Evolutionary conservation across 2,113 vertebrate species (phyloP).

Genomic region (Tricholaema leucomelas): DNA sequence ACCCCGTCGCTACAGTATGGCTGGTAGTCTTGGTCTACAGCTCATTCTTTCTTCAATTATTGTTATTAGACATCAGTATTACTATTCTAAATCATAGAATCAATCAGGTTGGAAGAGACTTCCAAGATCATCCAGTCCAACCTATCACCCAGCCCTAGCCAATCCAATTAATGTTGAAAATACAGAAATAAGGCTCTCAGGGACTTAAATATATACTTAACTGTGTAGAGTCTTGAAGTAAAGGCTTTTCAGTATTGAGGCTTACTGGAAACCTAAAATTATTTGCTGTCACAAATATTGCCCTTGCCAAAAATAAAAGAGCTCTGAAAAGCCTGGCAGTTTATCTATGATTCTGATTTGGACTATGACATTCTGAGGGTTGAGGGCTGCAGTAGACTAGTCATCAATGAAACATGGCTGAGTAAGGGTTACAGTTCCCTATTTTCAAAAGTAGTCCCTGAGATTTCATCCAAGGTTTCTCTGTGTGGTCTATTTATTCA

Average conservation of each 20-base stretch:
- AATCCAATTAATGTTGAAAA: not conserved
- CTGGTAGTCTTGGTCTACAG: not conserved
- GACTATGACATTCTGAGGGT: not conserved
- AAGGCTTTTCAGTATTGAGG: not conserved
- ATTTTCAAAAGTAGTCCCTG: not conserved
- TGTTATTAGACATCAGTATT: not conserved
- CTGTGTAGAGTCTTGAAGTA: not conserved
- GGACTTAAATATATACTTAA: not conserved
- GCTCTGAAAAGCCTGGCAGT: too few relatives aligned
- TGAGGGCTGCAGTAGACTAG: not conserved
- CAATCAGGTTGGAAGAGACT: too few relatives aligned
- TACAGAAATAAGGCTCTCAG: not conserved
- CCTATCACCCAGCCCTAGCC: too few relatives aligned
- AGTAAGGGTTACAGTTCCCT: not conserved
- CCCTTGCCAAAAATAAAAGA: too few relatives aligned
- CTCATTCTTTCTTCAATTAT: not conserved
- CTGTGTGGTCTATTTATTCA: not conserved
- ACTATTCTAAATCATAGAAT: not conserved
- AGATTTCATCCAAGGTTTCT: slow-evolving; percentile 1
- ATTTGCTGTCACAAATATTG: not conserved
- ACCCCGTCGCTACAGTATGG: not conserved
- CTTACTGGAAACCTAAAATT: not conserved
- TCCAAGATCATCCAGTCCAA: too few relatives aligned
- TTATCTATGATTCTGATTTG: not conserved
- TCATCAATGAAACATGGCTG: not conserved